A percentile compares a stretch with the other conserved stretches of the same genome.
phyloP scores from a whole-genome alignment of 2,113 vertebrate species.

The Lamprotornis superbus region DNA sequence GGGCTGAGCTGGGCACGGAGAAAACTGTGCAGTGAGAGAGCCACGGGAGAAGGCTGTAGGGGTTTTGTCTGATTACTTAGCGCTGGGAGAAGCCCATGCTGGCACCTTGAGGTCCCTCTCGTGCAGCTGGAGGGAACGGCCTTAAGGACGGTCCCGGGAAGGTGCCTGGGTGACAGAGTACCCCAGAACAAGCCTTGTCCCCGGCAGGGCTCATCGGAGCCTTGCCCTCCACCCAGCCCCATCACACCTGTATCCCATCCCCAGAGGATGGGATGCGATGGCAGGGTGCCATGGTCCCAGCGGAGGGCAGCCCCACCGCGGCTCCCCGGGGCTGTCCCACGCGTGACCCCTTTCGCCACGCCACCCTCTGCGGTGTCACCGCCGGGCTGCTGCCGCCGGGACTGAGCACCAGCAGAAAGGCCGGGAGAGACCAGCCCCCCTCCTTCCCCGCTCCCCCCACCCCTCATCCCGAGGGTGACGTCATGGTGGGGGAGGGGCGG shows the following conservation, averaged over 20 bases:
- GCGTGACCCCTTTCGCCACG: neutral
- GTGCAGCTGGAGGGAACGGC: neutral
- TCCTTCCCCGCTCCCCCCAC: neutral
- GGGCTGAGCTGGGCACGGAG: neutral
- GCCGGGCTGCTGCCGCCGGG: neutral
- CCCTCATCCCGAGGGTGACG: slow-evolving; percentile 20
- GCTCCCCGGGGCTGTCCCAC: neutral
- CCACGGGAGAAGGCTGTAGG: neutral
- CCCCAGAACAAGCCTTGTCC: neutral
- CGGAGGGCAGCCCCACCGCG: neutral
- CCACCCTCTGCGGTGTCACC: neutral
- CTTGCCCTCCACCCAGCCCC: neutral
- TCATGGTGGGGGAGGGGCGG: slow-evolving; percentile 45
- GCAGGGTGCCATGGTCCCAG: rapidly evolving
- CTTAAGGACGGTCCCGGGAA: neutral
- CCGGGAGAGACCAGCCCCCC: neutral
- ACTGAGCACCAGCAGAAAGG: neutral
- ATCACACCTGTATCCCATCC: neutral
- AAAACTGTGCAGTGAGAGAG: neutral
- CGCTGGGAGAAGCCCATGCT: rapidly evolving
- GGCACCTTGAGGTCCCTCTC: neutral
- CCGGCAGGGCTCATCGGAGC: neutral
- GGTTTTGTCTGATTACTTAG: neutral
- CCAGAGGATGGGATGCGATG: neutral
- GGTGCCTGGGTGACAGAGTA: neutral